Conservation (phyloP, 1,140 invertebrate species). For the Papilio polytes region DNA sequence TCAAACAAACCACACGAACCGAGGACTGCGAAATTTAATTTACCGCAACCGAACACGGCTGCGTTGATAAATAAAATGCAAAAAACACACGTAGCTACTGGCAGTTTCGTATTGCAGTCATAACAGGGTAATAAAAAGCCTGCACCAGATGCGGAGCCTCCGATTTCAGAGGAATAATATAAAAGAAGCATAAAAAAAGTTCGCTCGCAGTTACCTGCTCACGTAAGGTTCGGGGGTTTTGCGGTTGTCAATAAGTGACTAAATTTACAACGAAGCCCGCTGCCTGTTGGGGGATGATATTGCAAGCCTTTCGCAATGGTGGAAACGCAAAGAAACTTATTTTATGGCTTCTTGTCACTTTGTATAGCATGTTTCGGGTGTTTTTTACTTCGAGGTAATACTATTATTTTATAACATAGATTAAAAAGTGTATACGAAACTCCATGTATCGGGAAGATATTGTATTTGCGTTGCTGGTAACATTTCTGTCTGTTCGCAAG, state of each 20-base stretch:
- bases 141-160: constrained; percentile 71
- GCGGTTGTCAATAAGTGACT: neutral
- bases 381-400: neutral
- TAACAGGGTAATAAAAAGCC: constrained; percentile 73
- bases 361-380: neutral
- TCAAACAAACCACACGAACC: constrained; percentile 22
- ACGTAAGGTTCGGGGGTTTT: constrained; percentile 60
- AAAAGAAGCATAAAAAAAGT: constrained; percentile 58
- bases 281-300: neutral
- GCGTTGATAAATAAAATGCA: constrained; percentile 29
- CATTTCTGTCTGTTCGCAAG: too few species aligned
- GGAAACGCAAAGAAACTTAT: neutral
- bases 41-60: constrained; percentile 31
- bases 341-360: neutral
- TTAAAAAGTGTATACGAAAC: neutral
- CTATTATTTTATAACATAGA: neutral
- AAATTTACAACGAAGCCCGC: constrained; percentile 14
- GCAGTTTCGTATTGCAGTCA: constrained; percentile 68
- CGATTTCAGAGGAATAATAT: constrained; percentile 74
- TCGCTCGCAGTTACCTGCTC: constrained; percentile 57
- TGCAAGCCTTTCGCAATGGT: neutral
- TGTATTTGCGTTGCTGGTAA: too few species aligned
- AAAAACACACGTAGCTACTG: constrained; percentile 30
- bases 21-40: constrained; percentile 53
- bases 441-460: neutral